Evolutionary conservation across 2,113 vertebrate species (phyloP).

Genomic region (Chelonoidis abingdonii): DNA sequence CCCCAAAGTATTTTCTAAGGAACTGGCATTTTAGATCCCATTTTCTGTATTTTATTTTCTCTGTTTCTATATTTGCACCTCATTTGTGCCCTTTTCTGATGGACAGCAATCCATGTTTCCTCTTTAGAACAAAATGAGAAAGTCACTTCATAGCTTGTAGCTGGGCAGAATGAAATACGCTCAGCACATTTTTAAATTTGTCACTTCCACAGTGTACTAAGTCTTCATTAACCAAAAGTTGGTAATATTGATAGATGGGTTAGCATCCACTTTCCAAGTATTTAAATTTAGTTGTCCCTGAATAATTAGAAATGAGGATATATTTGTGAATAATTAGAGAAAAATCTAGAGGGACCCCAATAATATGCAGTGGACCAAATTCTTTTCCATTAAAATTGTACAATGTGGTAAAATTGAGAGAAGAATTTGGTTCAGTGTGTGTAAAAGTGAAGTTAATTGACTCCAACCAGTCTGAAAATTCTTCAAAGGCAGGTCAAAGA

Average conservation of each 20-base stretch:
- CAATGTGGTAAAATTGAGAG: not conserved
- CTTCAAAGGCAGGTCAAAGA: not conserved
- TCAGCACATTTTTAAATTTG: slow-evolving; percentile 25
- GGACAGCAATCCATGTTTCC: not conserved
- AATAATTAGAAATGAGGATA: not conserved
- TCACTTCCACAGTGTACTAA: slow-evolving; percentile 32
- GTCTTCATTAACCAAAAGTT: slow-evolving; percentile 34
- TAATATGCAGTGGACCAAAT: slow-evolving; percentile 27
- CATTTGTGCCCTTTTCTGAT: not conserved
- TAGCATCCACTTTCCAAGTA: slow-evolving; percentile 32
- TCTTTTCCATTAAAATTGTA: slow-evolving; percentile 3
- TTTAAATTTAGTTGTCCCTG: slow-evolving; percentile 44
- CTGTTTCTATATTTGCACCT: not conserved
- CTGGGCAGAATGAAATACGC: not conserved
- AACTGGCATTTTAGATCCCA: not conserved
- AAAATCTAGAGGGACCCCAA: not conserved
- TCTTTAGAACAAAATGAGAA: slow-evolving; percentile 22
- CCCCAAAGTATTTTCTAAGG: not conserved
- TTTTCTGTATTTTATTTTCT: not conserved
- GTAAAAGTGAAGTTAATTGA: not conserved
- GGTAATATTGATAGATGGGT: slow-evolving; percentile 4
- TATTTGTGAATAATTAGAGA: slow-evolving; percentile 11
- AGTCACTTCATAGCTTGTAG: not conserved
- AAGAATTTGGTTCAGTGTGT: not conserved
- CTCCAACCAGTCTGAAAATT: not conserved